These are phyloP conservation scores for Thunnus albacares DNA, from an alignment of 2,797 vertebrate species.

Conservation along the genomic window DNA sequence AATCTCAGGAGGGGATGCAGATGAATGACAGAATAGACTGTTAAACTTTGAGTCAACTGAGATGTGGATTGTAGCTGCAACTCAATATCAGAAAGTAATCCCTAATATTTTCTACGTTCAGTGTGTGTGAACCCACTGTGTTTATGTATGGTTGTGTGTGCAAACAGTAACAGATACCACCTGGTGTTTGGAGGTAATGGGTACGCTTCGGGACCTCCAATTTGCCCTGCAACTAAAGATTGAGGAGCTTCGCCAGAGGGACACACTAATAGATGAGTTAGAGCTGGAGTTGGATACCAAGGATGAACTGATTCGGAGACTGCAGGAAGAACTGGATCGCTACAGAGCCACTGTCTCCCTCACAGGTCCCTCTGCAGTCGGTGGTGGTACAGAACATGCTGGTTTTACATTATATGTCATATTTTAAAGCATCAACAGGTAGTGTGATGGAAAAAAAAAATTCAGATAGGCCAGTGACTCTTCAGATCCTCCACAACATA, in stretches of 20 bases:
- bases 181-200: conserved; percentile 77
- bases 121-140: too few species aligned
- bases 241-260: conserved; percentile 89
- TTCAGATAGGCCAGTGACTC: too few species aligned
- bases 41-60: background rate
- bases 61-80: background rate
- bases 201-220: conserved; percentile 88
- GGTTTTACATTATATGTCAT: conserved; percentile 6
- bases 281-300: conserved; percentile 88
- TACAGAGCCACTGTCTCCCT: conserved; percentile 77
- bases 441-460: too few species aligned
- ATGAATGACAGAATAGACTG: background rate
- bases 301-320: conserved; percentile 88
- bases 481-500: too few species aligned
- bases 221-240: conserved; percentile 89
- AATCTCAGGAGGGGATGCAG: conserved; percentile 4
- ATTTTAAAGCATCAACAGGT: conserved; percentile 19
- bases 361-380: conserved; percentile 69
- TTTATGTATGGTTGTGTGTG: background rate
- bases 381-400: conserved; percentile 52
- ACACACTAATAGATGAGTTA: conserved; percentile 88
- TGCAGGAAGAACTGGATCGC: conserved; percentile 88
- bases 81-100: background rate
- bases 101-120: too few species aligned
- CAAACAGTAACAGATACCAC: background rate